phyloP scores from a whole-genome alignment of 35 echinoderm and acorn worm genomes.

The Strongylocentrotus purpuratus region DNA sequence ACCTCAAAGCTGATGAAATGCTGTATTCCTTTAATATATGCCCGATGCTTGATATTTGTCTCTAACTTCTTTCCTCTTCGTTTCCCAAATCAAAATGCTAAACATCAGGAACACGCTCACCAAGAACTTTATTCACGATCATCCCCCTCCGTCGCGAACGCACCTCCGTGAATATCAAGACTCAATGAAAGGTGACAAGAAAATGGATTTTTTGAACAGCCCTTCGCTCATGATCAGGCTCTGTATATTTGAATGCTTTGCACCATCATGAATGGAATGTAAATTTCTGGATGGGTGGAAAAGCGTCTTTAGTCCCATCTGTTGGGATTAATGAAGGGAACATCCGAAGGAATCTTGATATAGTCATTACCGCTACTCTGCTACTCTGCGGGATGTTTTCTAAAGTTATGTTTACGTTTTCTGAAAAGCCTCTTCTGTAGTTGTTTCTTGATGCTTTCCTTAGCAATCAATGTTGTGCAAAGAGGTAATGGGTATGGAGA shows the following conservation, averaged over 20 bases:
- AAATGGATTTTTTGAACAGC: conserved; percentile 24
- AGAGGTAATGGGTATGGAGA: background rate
- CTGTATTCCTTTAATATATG: too few species aligned
- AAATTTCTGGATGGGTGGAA: background rate
- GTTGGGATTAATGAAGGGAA: conserved; percentile 27
- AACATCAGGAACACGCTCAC: background rate
- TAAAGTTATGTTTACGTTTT: background rate
- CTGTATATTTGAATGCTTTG: background rate
- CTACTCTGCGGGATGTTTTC: background rate
- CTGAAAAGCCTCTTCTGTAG: background rate
- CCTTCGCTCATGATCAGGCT: background rate
- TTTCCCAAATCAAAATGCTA: background rate
- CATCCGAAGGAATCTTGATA: background rate
- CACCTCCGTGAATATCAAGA: background rate
- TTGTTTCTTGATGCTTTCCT: background rate
- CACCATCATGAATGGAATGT: background rate
- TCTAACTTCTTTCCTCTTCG: background rate
- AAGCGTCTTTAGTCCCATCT: background rate
- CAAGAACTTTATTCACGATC: background rate
- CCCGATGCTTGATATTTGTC: background rate
- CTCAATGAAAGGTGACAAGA: conserved; percentile 27
- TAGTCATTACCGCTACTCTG: conserved; percentile 7
- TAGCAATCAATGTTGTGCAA: background rate
- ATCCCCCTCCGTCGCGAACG: background rate
- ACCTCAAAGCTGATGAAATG: background rate